phyloP scores from a whole-genome alignment of 2,113 vertebrate species.

The Anhinga anhinga region DNA sequence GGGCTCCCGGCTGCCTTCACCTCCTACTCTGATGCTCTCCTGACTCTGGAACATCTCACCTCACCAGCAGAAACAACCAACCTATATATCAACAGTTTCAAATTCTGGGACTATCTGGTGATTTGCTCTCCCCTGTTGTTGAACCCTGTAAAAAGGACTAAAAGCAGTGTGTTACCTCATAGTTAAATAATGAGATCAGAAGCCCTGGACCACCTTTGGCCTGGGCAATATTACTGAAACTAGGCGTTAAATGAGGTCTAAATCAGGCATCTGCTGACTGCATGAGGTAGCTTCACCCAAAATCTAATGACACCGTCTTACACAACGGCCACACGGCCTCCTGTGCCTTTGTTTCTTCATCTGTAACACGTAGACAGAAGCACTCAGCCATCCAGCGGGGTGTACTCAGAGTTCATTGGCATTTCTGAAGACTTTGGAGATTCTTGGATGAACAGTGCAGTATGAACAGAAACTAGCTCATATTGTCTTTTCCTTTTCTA shows the following conservation, averaged over 20 bases:
- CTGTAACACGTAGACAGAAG: neutral
- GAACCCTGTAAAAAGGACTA: neutral
- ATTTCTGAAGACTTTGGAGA: neutral
- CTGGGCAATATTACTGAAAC: neutral
- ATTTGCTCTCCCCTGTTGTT: neutral
- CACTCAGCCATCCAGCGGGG: neutral
- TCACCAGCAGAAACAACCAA: neutral
- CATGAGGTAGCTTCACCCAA: neutral
- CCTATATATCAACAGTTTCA: neutral
- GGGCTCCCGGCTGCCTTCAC: neutral
- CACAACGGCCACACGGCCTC: accelerated
- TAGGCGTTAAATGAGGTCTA: neutral
- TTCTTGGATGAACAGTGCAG: neutral
- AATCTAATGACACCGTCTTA: neutral
- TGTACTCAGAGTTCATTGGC: neutral
- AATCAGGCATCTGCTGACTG: neutral
- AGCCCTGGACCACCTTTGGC: neutral
- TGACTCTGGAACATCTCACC: neutral
- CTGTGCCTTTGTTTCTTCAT: neutral
- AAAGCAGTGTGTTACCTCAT: neutral
- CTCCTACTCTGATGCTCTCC: neutral
- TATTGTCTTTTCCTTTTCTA: neutral
- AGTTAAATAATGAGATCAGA: neutral
- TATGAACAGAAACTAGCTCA: neutral
- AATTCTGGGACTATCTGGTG: neutral